Base-by-base conservation (phyloP, 2,113 vertebrate genomes). In the Cynoglossus semilaevis region DNA sequence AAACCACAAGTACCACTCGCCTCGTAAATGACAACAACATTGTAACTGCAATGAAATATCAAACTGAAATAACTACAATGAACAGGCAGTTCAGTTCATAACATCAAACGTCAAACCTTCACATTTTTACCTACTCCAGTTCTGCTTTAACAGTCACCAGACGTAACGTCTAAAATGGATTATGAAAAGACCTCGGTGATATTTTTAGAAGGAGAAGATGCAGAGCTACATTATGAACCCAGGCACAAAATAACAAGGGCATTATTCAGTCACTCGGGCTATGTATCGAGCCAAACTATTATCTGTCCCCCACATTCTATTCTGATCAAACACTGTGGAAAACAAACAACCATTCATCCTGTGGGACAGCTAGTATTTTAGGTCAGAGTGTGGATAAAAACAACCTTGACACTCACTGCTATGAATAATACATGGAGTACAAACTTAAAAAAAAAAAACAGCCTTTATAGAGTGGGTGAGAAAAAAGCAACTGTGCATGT, bases 311-410 rank as follows among this genome's bases (percentile, higher is more conserved):
- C 65, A 36, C 79, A 74, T 74, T 71, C 64, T 63, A 38, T 67
- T 64, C 59, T 29, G 47, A 81, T 82, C 82, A 84, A 82, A 86
- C 72, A 35, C 68, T 12, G 51, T 79, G 77, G 77, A 76, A 81
- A 85, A 80, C 79, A 85, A 87, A 87, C 61, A 80, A 29, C 50
- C 16, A 43, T 76, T 64, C 56, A 12, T 74, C 70, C 51, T 14
- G 54, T 4, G 67, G 77, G 80, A 74, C 62, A 64, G 72, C 22
- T 53, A 35, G 49, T 8, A 42, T 51, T 83, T 76, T 67, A 76
- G 80, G 78, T 83, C 76, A 74, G 57, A 29, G 69, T 65, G 67
- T 9, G 1, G 56, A 53, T 63, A 50, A 64, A 76, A 81, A 76
- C 36, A 48, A 77, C 78, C 76, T 75, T 79, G 77, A 80, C 82